Evolutionary conservation across 2,888 invertebrate genomes (phyloP).

Genomic region (Eupithecia inturbata): DNA sequence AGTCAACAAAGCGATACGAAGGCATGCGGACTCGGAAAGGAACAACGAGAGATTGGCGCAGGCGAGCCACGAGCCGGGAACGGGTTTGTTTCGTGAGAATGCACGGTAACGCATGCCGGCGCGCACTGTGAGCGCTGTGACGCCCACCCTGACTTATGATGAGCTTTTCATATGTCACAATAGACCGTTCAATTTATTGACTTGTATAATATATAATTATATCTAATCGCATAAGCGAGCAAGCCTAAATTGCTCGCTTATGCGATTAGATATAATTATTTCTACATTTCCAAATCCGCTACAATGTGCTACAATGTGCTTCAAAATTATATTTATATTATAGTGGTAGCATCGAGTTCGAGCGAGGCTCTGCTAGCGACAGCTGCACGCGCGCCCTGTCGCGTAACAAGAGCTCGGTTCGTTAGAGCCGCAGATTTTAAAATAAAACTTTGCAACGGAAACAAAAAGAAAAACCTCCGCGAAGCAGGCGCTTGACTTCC

Average conservation of each 20-base stretch:
- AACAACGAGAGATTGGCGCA: slow-evolving; percentile 65
- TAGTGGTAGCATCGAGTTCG: slow-evolving; percentile 19
- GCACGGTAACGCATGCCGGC: slow-evolving; percentile 68
- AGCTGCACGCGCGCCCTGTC: slow-evolving; percentile 62
- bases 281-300: slow-evolving; percentile 25
- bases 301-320: slow-evolving; percentile 11
- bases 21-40: slow-evolving; percentile 73
- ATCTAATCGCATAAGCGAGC: too few species aligned
- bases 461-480: slow-evolving; percentile 74
- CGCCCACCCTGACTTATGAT: slow-evolving; percentile 60
- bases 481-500: slow-evolving; percentile 69
- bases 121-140: slow-evolving; percentile 61
- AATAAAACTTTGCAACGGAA: slow-evolving; percentile 74
- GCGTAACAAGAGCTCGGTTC: slow-evolving; percentile 74
- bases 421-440: slow-evolving; percentile 79
- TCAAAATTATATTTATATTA: slow-evolving; percentile 26
- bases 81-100: slow-evolving; percentile 74
- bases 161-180: slow-evolving; percentile 59
- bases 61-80: slow-evolving; percentile 58
- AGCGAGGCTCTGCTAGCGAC: slow-evolving; percentile 50
- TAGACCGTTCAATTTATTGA: slow-evolving; percentile 41
- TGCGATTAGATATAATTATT: slow-evolving; percentile 37
- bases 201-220: too few species aligned
- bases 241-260: slow-evolving; percentile 20
- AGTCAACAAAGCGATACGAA: slow-evolving; percentile 65